phyloP scores from a whole-genome alignment of 2,113 vertebrate genomes.

The Zosterops pallidus region DNA sequence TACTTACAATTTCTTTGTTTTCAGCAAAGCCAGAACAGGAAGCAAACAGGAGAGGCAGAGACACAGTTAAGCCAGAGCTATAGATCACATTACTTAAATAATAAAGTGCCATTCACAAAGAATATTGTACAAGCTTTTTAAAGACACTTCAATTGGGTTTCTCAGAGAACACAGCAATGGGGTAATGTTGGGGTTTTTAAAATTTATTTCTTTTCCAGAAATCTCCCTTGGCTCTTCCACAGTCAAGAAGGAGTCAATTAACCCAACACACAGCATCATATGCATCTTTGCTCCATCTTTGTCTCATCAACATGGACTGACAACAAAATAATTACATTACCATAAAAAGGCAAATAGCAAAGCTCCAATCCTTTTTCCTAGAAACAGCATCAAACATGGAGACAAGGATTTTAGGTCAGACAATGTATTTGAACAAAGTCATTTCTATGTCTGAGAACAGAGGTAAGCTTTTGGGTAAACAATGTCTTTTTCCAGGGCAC shows the following conservation, averaged over 20 bases:
- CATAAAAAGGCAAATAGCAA: neutral
- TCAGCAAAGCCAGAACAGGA: neutral
- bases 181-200: too few relatives aligned
- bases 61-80: neutral
- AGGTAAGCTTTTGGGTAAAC: neutral
- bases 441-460: neutral
- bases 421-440: neutral
- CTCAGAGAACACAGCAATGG: neutral
- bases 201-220: neutral
- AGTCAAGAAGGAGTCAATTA: rapidly evolving
- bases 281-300: neutral
- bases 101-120: neutral
- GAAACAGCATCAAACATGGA: neutral
- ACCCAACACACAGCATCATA: rapidly evolving
- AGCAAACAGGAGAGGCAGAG: neutral
- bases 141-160: neutral
- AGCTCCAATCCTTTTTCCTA: neutral
- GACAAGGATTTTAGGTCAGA: neutral
- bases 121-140: neutral
- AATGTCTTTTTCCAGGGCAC: neutral
- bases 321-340: neutral
- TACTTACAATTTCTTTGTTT: neutral
- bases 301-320: neutral
- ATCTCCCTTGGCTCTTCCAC: too few relatives aligned
- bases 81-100: neutral